phyloP scores from a whole-genome alignment of 2,113 vertebrate species.

The Pogonocichla stellata region DNA sequence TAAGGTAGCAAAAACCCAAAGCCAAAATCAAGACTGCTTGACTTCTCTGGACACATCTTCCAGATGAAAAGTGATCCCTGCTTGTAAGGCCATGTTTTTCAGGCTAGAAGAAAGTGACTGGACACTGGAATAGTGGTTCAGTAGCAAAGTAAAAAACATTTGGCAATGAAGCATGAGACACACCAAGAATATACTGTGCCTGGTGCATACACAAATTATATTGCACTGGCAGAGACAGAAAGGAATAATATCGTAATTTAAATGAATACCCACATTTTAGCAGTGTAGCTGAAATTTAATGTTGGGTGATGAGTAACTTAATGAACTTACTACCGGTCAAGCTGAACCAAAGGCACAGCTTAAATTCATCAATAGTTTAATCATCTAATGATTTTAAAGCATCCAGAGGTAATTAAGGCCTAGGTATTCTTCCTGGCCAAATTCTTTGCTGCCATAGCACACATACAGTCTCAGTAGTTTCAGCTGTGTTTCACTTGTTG shows the following conservation, averaged over 20 bases:
- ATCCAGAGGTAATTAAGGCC: not conserved
- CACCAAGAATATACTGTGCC: not conserved
- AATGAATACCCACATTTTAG: slow-evolving; percentile 21
- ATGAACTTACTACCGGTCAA: slow-evolving; percentile 16
- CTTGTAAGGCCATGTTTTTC: not conserved
- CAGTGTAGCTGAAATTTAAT: not conserved
- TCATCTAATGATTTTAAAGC: slow-evolving; percentile 9
- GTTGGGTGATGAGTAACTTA: not conserved
- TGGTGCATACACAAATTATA: not conserved
- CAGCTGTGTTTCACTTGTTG: not conserved
- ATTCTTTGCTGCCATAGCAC: not conserved
- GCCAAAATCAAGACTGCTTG: not conserved
- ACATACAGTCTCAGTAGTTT: not conserved
- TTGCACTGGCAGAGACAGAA: not conserved
- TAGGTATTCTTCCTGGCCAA: not conserved
- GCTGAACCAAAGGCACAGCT: not conserved
- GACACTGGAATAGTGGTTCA: not conserved
- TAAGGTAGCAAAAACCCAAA: not conserved
- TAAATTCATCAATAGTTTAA: slow-evolving; percentile 46
- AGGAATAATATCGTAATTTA: not conserved
- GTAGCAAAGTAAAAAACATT: not conserved
- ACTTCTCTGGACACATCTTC: not conserved
- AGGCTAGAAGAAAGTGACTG: not conserved
- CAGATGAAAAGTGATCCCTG: not conserved
- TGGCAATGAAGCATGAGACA: not conserved